Conservation (phyloP, 2,797 vertebrate genomes). For the Chaetodon trifasciatus region DNA sequence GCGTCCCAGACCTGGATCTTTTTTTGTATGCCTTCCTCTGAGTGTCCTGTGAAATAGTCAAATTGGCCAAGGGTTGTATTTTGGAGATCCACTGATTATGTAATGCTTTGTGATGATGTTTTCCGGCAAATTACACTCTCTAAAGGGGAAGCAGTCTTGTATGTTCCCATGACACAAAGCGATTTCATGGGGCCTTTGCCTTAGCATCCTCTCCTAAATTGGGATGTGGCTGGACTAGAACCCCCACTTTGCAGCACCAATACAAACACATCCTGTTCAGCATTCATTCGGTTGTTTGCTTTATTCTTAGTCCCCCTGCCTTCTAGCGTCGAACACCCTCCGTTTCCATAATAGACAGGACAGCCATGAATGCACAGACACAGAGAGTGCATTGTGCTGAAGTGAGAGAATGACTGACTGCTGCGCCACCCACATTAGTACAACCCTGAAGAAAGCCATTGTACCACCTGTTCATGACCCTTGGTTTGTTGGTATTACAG, state of each 20-base stretch:
- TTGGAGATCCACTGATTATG: constrained; percentile 64
- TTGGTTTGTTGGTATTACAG: constrained; percentile 18
- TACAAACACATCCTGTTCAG: constrained; percentile 60
- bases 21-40: background rate
- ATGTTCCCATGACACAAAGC: constrained; percentile 74
- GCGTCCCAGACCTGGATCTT: background rate
- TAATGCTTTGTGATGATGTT: constrained; percentile 77
- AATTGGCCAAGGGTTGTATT: constrained; percentile 62
- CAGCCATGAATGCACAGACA: constrained; percentile 72
- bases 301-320: constrained; percentile 65
- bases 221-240: constrained; percentile 59
- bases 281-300: constrained; percentile 61
- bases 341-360: constrained; percentile 63
- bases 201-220: constrained; percentile 76
- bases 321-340: constrained; percentile 53
- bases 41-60: constrained; percentile 48
- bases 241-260: constrained; percentile 53
- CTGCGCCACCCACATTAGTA: constrained; percentile 61
- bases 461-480: constrained; percentile 57
- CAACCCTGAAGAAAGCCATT: constrained; percentile 45
- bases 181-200: constrained; percentile 77
- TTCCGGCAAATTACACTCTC: constrained; percentile 77
- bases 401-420: constrained; percentile 69
- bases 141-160: constrained; percentile 67
- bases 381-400: constrained; percentile 69